Base-by-base conservation (phyloP, 2,797 vertebrate genomes). In the Ctenopoma kingsleyae region DNA sequence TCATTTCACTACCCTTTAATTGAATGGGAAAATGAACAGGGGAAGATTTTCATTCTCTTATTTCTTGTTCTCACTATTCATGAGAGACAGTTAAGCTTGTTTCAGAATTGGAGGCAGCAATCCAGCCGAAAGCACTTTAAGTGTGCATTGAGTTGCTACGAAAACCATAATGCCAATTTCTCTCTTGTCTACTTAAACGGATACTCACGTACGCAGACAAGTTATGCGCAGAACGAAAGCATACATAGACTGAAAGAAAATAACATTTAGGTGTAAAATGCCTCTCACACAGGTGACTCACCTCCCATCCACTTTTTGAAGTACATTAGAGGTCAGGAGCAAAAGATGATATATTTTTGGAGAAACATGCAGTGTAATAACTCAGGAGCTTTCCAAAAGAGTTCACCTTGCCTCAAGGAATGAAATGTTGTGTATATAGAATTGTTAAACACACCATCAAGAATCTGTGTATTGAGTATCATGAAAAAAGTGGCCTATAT, bases 1-100 rank as follows among this genome's bases (percentile, higher is more conserved):
- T 91, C 84, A 85, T 91, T 92, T 88, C 81, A 69, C 79, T 70
- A 68, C 52, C 59, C 76, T 88, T 84, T 85, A 81, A 87, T 85
- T 77, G 64, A 90, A 85, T 76, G 74, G 70, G 71, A 71, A 82
- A 81, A 82, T 83, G 77, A 85, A 87, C 60, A 65, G 54, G 57
- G n/a, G 49, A 49, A 51, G 23, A 48, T n/a, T 58, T 64, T 62
- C 23, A 8, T 77, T 76, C 65, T 74, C 86, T 82, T 73, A 81
- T 83, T 77, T 80, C 73, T 65, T 54, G 49, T 82, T 77, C 67
- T 75, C 48, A 8, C 67, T 56, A 51, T 86, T 91, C 76, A 61
- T 32, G 56, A 44, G 71, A 71, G 63, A 66, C 58, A 12, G 62
- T 55, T 32, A 6, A 54, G 61, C 50, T 75, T 67, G 63, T 65